Base-by-base conservation (phyloP, 1,140 invertebrate genomes). In the Spodoptera frugiperda region DNA sequence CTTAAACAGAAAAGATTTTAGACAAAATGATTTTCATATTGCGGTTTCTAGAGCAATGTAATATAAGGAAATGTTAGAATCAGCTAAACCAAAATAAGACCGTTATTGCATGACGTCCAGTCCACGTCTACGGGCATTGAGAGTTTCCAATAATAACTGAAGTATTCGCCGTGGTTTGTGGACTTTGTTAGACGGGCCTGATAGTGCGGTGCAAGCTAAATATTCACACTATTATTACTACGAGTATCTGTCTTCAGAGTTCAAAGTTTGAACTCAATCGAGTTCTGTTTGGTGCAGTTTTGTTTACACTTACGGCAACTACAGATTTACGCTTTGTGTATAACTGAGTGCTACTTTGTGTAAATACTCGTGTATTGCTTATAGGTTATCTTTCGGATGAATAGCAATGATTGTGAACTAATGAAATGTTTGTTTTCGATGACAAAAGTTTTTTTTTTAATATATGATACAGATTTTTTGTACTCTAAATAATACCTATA, bases 111-210 rank as follows among this genome's bases (percentile, higher is more conserved):
- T 61, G 73, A 74, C 74, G 81, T 76, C 63, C 78, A 59, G 59
- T 71, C 57, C 78, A 59, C 71, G 59, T 71, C 63, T 80, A 59
- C 71, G 59, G 51, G 74, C 63, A 71, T 54, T 76, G 53, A 79
- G 75, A 77, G 79, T 15, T 81, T 82, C 83, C 79, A 82, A 82
- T 84, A 84, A 84, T 84, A 84, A 78, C 83, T 84, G 77, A 68
- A 82, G 77, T 82, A 74, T 75, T 77, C 74, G 53, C 70, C 49
- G n/a, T 63, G 71, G 49, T 81, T 79, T 83, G 77, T 76, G 77
- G 54, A 78, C 59, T 63, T 68, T 73, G 71, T 21, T 49, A 51
- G 57, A 44, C 54, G 17, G 74, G 65, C 49, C 44, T 44, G 15
- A 70, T 30, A 57, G 61, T 46, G 63, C 73, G 39, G 17, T 14